phyloP scores from a whole-genome alignment of 2,113 vertebrate species.

The Sphaerodactylus townsendi region DNA sequence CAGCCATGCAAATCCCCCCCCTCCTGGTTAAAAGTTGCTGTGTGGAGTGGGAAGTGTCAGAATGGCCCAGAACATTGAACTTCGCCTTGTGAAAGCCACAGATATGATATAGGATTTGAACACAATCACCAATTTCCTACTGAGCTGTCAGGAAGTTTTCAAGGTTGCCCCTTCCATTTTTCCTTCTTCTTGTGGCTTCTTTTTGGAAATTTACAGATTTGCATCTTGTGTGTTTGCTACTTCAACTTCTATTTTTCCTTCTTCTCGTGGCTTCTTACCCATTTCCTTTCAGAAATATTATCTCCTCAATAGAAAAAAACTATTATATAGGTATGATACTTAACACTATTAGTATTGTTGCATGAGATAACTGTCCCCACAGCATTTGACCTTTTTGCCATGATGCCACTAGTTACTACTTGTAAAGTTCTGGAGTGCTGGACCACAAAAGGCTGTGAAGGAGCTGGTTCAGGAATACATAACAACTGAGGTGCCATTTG shows the following conservation, averaged over 20 bases:
- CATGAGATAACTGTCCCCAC: neutral
- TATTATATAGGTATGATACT: neutral
- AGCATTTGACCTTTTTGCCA: neutral
- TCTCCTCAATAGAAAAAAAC: neutral
- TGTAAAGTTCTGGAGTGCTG: neutral
- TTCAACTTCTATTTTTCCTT: neutral
- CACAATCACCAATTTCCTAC: neutral
- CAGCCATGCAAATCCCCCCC: no score
- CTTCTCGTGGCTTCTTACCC: neutral
- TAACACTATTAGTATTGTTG: neutral
- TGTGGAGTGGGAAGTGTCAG: no score
- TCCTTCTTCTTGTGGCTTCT: neutral
- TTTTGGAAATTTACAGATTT: no score
- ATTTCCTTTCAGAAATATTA: neutral
- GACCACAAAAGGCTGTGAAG: neutral
- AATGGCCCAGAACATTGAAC: no score
- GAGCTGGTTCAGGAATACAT: no score
- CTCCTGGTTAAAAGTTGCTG: no score
- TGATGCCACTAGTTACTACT: neutral
- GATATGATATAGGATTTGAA: neutral
- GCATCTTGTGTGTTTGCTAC: no score
- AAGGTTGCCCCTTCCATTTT: neutral
- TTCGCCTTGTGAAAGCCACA: no score
- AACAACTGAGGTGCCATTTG: neutral
- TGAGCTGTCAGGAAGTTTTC: neutral